These are phyloP conservation scores for Sussaba pulchella DNA, from an alignment of 2,888 invertebrate genomes.

Conservation along the genomic window DNA sequence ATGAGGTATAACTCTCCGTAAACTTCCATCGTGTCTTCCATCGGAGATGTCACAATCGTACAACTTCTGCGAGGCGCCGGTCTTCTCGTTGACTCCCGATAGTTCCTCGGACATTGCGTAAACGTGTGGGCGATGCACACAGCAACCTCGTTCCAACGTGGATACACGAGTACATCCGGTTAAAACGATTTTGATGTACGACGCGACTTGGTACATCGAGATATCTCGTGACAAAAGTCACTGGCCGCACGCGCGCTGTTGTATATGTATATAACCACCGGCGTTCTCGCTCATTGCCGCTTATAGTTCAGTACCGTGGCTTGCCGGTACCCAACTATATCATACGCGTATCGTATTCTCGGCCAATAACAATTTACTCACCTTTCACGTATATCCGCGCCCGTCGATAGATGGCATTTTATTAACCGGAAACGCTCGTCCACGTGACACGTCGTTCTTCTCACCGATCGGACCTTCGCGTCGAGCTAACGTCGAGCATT, in stretches of 20 bases:
- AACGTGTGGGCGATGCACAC: conserved; percentile 21
- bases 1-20: no score
- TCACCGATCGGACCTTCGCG: conserved; percentile 48
- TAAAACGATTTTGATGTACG: conserved; percentile 54
- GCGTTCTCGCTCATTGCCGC: background rate
- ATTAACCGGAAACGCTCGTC: conserved; percentile 77
- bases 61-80: no score
- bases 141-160: conserved; percentile 18
- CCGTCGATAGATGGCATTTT: conserved; percentile 48
- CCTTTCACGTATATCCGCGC: conserved; percentile 14
- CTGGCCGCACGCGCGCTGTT: background rate
- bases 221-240: conserved; percentile 27
- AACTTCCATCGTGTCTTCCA: no score
- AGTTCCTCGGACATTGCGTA: background rate
- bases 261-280: background rate
- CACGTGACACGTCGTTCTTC: conserved; percentile 73
- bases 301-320: background rate
- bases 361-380: background rate
- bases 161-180: conserved; percentile 45
- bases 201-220: conserved; percentile 26
- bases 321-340: conserved; percentile 34
- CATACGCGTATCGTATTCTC: conserved; percentile 1
- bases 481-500: conserved; percentile 34
- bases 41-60: no score
- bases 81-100: background rate